Conservation (phyloP, 2,797 vertebrate species). For the Gadopsis bispinosus region DNA sequence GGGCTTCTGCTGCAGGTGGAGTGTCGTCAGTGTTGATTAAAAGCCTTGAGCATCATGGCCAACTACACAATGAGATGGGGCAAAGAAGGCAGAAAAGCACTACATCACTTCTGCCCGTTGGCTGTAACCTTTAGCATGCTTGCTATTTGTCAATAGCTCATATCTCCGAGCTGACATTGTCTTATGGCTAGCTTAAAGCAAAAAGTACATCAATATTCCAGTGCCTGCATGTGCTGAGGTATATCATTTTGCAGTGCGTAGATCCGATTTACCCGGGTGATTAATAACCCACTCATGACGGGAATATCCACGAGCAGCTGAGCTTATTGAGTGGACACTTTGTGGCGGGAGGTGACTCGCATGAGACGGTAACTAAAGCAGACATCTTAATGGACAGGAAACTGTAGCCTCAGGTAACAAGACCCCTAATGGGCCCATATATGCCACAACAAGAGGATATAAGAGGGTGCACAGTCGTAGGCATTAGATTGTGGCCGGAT, state of each 20-base stretch:
- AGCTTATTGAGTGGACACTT: slow-evolving; percentile 35
- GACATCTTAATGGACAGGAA: slow-evolving; percentile 36
- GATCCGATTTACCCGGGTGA: slow-evolving; percentile 62
- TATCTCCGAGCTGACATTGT: slow-evolving; percentile 47
- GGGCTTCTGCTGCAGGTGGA: slow-evolving; percentile 16
- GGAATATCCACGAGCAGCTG: slow-evolving; percentile 37
- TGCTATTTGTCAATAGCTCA: slow-evolving; percentile 51
- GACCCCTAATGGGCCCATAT: background rate
- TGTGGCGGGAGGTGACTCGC: background rate
- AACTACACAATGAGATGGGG: slow-evolving; percentile 14
- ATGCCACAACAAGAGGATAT: background rate
- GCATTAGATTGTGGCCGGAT: background rate
- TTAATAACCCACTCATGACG: slow-evolving; percentile 57
- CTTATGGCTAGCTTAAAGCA: slow-evolving; percentile 57
- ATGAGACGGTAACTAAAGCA: slow-evolving; percentile 22
- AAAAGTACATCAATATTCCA: slow-evolving; percentile 65
- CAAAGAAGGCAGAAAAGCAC: slow-evolving; percentile 4
- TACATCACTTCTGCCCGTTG: slow-evolving; percentile 5
- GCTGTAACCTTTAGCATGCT: slow-evolving; percentile 2
- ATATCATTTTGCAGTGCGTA: slow-evolving; percentile 54
- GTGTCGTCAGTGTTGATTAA: slow-evolving; percentile 20
- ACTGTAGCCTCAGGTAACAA: slow-evolving; percentile 21
- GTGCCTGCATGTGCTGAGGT: slow-evolving; percentile 47
- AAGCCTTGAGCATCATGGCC: slow-evolving; percentile 24
- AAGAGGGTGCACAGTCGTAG: background rate